Evolutionary conservation across 37 sponge, comb jelly and placozoan species (phyloP).

Genomic region (Geodia barretti): DNA sequence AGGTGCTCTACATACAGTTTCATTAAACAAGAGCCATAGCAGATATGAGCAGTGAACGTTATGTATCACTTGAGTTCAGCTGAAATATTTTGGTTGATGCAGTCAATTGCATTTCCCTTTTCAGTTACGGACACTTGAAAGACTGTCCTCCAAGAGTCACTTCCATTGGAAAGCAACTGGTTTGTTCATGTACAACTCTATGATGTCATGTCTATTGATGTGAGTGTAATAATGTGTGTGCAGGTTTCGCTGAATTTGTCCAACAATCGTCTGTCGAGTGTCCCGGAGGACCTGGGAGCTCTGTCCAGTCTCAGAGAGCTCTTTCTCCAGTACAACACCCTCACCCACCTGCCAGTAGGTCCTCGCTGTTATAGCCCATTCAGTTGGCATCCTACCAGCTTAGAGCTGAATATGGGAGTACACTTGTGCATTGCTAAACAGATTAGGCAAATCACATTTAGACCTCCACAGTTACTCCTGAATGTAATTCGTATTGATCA

Average conservation of each 20-base stretch:
- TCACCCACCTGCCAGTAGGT: constrained; percentile 66
- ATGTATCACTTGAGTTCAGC: no score
- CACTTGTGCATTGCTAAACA: no score
- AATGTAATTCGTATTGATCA: no score
- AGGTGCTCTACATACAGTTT: not conserved
- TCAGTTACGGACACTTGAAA: constrained; percentile 58
- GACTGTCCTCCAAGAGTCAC: constrained; percentile 53
- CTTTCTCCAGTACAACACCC: constrained; percentile 83
- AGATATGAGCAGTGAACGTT: no score
- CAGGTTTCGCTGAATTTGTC: constrained; percentile 76
- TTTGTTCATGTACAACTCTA: not conserved
- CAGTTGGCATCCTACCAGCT: no score
- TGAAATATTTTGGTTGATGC: no score
- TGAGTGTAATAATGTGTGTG: not conserved
- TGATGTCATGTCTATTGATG: not conserved
- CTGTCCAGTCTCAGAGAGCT: constrained; percentile 56
- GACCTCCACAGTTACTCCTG: not conserved
- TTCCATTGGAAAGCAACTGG: constrained; percentile 61
- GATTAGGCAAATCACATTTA: not conserved
- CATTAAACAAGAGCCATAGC: not conserved
- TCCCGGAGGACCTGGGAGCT: constrained; percentile 61
- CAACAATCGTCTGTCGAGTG: constrained; percentile 59
- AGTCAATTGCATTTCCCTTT: not conserved
- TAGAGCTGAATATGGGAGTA: no score
- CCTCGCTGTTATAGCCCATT: not conserved